These are phyloP conservation scores for Cuniculus paca DNA, from an alignment of 2,797 vertebrate genomes.

Conservation along the genomic window DNA sequence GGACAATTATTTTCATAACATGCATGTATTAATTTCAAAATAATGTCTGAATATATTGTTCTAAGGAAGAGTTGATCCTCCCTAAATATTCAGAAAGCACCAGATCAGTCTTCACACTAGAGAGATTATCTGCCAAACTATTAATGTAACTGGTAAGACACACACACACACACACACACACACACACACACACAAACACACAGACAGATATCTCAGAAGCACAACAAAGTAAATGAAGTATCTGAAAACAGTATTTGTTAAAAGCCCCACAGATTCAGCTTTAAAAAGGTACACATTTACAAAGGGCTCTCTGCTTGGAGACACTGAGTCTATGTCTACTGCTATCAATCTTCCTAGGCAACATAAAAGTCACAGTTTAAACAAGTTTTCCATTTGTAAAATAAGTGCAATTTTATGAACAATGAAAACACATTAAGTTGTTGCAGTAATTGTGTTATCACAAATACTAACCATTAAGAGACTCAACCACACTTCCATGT, in stretches of 20 bases:
- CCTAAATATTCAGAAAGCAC: constrained; percentile 43
- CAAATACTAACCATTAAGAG: constrained; percentile 34
- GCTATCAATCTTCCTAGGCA: neutral
- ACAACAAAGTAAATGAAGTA: neutral
- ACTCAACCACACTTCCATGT: neutral
- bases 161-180: neutral
- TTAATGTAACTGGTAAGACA: neutral
- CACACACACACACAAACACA: neutral
- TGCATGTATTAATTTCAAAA: constrained; percentile 54
- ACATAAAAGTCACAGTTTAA: constrained; percentile 24
- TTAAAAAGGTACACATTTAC: constrained; percentile 3
- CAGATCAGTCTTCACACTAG: constrained; percentile 28
- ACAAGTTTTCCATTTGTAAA: constrained; percentile 30
- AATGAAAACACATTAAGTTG: constrained; percentile 16
- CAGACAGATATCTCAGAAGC: neutral
- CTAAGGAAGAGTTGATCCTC: constrained; percentile 8
- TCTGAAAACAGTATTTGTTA: constrained; percentile 18
- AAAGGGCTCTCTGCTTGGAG: neutral
- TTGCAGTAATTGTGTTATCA: neutral
- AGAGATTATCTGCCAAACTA: constrained; percentile 31
- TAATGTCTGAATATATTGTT: constrained; percentile 10
- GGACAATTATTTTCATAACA: constrained; percentile 30
- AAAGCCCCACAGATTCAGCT: neutral
- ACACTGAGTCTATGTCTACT: neutral
- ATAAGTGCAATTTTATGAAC: constrained; percentile 34